Evolutionary conservation across 2,888 invertebrate species (phyloP).

Genomic region (Atrina japonica): DNA sequence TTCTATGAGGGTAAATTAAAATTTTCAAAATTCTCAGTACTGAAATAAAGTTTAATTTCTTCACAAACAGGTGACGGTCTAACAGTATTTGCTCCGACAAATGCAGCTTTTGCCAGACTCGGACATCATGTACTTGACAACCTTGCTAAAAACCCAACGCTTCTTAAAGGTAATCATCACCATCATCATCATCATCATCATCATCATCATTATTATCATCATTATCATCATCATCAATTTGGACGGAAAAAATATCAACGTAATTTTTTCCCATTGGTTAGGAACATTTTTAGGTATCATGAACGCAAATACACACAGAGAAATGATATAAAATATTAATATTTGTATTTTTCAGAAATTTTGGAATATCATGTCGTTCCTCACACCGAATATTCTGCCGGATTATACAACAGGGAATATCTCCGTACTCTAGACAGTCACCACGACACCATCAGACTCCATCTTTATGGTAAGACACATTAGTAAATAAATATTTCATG

Average conservation of each 20-base stretch:
- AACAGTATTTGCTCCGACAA: slow-evolving; percentile 53
- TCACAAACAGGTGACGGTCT: slow-evolving; percentile 40
- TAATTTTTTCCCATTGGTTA: no score
- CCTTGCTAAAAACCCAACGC: slow-evolving; percentile 36
- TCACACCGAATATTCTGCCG: slow-evolving; percentile 53
- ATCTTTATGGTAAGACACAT: slow-evolving; percentile 25
- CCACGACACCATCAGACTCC: slow-evolving; percentile 32
- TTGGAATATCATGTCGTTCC: slow-evolving; percentile 57
- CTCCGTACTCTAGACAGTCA: slow-evolving; percentile 42
- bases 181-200: no score
- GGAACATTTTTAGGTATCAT: no score
- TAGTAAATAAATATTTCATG: background rate
- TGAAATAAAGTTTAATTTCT: background rate
- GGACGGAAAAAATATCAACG: no score
- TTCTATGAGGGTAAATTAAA: no score
- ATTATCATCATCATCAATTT: no score
- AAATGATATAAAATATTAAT: no score
- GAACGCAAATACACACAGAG: no score
- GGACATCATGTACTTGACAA: slow-evolving; percentile 38
- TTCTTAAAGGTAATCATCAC: slow-evolving; percentile 42
- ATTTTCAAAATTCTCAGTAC: no score
- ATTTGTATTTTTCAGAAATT: slow-evolving; percentile 17
- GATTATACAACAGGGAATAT: slow-evolving; percentile 48
- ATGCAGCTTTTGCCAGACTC: slow-evolving; percentile 50
- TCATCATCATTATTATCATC: no score